Base-by-base conservation (phyloP, 2,888 invertebrate genomes). In the Blomia tropicalis region DNA sequence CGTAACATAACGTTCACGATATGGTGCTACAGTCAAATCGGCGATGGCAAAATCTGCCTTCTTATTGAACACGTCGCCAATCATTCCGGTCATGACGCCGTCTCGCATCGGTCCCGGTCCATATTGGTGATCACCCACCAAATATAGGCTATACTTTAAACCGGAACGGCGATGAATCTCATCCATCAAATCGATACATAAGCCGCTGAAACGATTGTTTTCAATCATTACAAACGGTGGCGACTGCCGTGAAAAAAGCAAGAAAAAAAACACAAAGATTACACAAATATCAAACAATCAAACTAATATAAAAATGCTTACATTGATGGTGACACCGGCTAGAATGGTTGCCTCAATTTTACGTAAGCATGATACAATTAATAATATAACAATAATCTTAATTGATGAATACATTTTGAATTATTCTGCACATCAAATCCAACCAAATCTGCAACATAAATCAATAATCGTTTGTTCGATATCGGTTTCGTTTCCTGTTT, bases 61-160 rank as follows among this genome's bases (percentile, higher is more conserved):
- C 56, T 56, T 23, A 17, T 19, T 27, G 22, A 23, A 47, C 32
- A 56, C 56, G 23, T 56, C 56, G 14, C 19, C 56, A 36, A 56
- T 56, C 25, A 59, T 54, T 25, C 59, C 59, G 23, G 44, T n/a
- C 19, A 43, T 19, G 14, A 17, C 1, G 14, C 43, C 43, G 2
- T 17, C 23, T 11, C 63, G 60, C 44, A 63, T 64, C 59, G 63
- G 64, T 2, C 64, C 65, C 25, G 66, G 66, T 17, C 64, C 66
- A 43, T 61, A 63, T 3, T 31, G 53, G 11, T 30, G 30, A 56
- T 56, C 56, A 2, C 2, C 27, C 2, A 56, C 56, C 3, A 56
- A 11, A 36, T 56, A 56, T 2, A 56, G 30, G 11, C 56, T 56
- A 25, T 56, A 56, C 11, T 56, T 56, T 14, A 56, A 14, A 11